Evolutionary conservation across 2,888 invertebrate genomes (phyloP).

Genomic region (Eupithecia inturbata): DNA sequence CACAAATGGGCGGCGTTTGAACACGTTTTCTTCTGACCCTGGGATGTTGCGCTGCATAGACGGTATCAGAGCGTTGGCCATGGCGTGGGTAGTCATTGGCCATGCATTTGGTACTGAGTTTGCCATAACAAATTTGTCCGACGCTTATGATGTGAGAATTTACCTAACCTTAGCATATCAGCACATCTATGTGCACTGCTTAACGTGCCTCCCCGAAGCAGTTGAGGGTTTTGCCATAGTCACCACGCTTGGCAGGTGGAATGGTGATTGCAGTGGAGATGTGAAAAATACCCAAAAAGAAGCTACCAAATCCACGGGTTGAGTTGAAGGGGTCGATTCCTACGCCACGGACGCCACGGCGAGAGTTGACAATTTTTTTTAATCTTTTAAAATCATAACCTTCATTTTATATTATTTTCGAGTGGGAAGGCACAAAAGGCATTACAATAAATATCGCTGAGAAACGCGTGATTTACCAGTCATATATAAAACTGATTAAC

Average conservation of each 20-base stretch:
- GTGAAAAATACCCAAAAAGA: neutral
- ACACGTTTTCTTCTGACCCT: slow-evolving; percentile 56
- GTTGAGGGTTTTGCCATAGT: neutral
- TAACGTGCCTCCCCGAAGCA: neutral
- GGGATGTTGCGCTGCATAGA: slow-evolving; percentile 71
- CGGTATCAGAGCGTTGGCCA: slow-evolving; percentile 73
- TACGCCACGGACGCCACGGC: no score
- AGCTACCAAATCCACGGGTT: no score
- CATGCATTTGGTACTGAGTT: slow-evolving; percentile 57
- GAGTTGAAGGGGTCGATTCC: no score
- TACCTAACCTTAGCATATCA: neutral
- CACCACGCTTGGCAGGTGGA: neutral
- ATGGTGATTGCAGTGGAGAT: neutral
- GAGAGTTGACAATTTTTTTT: no score
- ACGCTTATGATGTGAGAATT: neutral
- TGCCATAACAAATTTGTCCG: slow-evolving; percentile 35
- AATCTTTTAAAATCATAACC: no score
- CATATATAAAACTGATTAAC: neutral
- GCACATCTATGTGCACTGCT: neutral
- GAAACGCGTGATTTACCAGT: neutral
- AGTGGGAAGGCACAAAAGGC: neutral
- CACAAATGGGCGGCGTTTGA: slow-evolving; percentile 64
- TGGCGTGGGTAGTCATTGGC: slow-evolving; percentile 75
- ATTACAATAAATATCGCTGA: neutral
- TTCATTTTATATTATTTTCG: no score